A percentile compares a stretch with the other conserved stretches of the same genome.
phyloP scores from a whole-genome alignment of 2,888 invertebrate species.

The Aleiodes testaceus region DNA sequence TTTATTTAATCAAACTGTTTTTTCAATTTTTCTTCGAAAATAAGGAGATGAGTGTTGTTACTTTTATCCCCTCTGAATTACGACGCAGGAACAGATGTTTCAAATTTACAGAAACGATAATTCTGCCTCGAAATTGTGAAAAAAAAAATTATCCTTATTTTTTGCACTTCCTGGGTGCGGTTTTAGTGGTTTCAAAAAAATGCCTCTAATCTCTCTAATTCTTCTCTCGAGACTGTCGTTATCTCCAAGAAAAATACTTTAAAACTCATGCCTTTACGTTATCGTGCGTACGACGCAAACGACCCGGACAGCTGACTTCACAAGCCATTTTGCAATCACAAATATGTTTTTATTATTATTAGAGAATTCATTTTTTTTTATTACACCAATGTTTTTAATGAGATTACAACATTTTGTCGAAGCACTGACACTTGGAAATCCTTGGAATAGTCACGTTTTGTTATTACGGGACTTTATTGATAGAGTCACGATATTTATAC shows the following conservation, averaged over 20 bases:
- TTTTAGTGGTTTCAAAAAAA: background rate
- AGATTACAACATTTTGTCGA: too few relatives aligned
- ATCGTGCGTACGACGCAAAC: constrained; percentile 3
- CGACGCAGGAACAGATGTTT: constrained; percentile 14
- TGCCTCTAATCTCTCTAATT: too few relatives aligned
- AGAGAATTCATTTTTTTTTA: background rate
- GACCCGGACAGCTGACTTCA: constrained; percentile 9
- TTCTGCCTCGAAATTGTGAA: background rate
- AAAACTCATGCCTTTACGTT: background rate
- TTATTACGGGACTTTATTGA: constrained; percentile 8
- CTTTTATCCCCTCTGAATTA: background rate
- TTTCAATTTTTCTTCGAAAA: background rate
- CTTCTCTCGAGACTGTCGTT: background rate
- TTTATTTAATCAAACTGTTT: background rate
- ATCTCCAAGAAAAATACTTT: background rate
- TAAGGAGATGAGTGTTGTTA: background rate
- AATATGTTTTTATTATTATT: background rate
- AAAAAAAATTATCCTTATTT: background rate
- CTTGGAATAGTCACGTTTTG: background rate
- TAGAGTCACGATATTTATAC: background rate
- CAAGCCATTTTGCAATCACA: constrained; percentile 25
- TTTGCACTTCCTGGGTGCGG: constrained; percentile 27
- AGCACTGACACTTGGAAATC: constrained; percentile 8
- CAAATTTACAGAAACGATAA: background rate
- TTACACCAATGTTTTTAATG: background rate